Conservation (phyloP, 1,140 invertebrate genomes). For the Camponotus pennsylvanicus region DNA sequence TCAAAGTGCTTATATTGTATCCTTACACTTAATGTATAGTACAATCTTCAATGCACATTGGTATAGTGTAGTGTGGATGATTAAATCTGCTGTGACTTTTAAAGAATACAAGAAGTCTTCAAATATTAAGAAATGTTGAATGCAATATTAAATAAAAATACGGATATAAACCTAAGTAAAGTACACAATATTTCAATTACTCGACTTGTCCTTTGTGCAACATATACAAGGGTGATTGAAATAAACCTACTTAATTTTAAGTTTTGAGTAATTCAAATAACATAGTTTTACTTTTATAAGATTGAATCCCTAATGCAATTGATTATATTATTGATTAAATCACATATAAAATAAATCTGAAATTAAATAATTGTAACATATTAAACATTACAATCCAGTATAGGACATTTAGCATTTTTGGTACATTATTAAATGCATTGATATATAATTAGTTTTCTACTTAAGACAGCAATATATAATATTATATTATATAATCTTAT, state of each 20-base stretch:
- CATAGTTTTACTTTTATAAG: not conserved
- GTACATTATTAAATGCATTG: not conserved
- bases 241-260: slow-evolving; percentile 19
- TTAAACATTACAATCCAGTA: not conserved
- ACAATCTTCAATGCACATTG: not conserved
- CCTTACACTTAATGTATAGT: not conserved
- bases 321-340: not conserved
- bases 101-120: not conserved
- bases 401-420: not conserved
- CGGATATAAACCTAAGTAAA: not conserved
- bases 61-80: too few species aligned
- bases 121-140: not conserved
- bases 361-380: not conserved
- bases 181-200: not conserved
- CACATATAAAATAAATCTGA: not conserved
- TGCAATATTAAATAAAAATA: not conserved
- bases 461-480: slow-evolving; percentile 2
- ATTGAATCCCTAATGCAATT: not conserved
- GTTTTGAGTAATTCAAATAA: not conserved
- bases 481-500: slow-evolving; percentile 28
- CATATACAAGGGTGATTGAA: slow-evolving; percentile 22
- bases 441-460: not conserved
- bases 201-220: not conserved
- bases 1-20: not conserved
- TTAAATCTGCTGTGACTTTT: not conserved